Percentiles rank a stretch among this genome's conserved stretches.
These are phyloP conservation scores for Cephalopterus ornatus DNA, from an alignment of 2,113 vertebrate species.

Conservation along the genomic window DNA sequence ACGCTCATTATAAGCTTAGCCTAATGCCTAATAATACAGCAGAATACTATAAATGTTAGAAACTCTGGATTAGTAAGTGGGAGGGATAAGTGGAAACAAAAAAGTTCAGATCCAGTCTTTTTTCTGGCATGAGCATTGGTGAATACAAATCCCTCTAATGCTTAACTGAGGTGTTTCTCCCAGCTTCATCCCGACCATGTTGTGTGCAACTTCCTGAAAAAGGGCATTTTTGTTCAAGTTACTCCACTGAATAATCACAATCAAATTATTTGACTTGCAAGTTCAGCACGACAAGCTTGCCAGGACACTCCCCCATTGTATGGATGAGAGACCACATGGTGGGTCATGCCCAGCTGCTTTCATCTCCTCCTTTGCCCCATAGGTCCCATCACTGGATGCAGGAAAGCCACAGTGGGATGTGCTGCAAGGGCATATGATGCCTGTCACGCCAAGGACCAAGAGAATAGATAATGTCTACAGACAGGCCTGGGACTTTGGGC, in stretches of 20 bases:
- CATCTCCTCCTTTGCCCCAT: neutral
- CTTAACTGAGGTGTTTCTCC: neutral
- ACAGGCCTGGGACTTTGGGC: neutral
- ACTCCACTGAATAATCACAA: neutral
- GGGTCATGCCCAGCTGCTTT: neutral
- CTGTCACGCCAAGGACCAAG: neutral
- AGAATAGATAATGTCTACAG: neutral
- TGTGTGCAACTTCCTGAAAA: neutral
- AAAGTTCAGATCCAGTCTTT: neutral
- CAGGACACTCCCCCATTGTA: fast-evolving
- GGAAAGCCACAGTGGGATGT: neutral
- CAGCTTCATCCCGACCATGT: neutral
- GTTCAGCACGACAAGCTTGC: neutral
- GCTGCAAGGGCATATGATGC: neutral
- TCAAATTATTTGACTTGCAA: neutral
- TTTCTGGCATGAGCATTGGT: fast-evolving
- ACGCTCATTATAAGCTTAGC: neutral
- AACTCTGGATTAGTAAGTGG: neutral
- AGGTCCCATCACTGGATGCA: neutral
- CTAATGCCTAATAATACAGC: neutral
- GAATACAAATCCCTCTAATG: neutral
- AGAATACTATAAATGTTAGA: neutral
- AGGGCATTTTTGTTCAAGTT: fast-evolving
- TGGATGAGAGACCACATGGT: neutral
- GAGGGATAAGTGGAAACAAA: neutral